Evolutionary conservation across 1,140 invertebrate species (phyloP).

Genomic region (Elymnias hypermnestra): DNA sequence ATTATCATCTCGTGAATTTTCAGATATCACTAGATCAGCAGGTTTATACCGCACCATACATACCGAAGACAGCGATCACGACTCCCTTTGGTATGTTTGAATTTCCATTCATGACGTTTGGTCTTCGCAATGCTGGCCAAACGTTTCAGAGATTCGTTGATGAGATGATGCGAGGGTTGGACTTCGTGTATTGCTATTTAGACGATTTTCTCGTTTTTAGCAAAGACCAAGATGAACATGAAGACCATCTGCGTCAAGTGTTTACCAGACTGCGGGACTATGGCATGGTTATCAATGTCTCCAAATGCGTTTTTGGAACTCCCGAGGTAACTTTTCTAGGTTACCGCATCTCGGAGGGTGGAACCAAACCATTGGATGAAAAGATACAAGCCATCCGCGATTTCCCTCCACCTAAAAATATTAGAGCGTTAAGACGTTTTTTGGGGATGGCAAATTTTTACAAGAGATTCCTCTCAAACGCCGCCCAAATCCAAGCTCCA

Average conservation of each 20-base stretch:
- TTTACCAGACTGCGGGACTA: background rate
- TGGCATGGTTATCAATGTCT: background rate
- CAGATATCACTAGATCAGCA: too few relatives aligned
- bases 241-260: background rate
- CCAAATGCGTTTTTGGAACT: too few relatives aligned
- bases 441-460: background rate
- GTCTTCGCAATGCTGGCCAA: background rate
- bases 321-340: background rate
- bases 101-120: background rate
- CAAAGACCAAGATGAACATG: background rate
- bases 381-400: too few relatives aligned
- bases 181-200: background rate
- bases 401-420: background rate
- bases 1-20: too few relatives aligned
- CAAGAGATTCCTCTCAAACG: background rate
- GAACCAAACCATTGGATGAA: background rate
- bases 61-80: too few relatives aligned
- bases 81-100: background rate
- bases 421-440: background rate
- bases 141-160: background rate
- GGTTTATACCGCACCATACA: too few relatives aligned
- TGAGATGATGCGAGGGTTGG: too few relatives aligned
- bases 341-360: background rate
- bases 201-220: background rate
- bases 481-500: too few relatives aligned